Evolutionary conservation across 2,888 invertebrate species (phyloP).

Genomic region (Patella pellucida): DNA sequence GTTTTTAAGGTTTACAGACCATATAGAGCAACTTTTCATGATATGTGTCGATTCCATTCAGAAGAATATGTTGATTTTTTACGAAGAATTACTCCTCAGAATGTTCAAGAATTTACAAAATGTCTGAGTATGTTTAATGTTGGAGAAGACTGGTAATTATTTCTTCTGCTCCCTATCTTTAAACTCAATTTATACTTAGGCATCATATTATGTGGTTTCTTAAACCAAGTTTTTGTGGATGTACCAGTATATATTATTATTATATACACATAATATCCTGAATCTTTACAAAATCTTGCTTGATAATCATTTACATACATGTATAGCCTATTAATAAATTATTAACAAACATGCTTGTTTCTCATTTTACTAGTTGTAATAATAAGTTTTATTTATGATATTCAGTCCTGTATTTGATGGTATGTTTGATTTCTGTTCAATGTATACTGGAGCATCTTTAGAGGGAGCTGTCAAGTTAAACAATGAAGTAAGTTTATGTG

Average conservation of each 20-base stretch:
- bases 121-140: conserved; percentile 95
- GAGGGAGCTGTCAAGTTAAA: conserved; percentile 97
- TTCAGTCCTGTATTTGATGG: conserved; percentile 82
- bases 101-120: conserved; percentile 92
- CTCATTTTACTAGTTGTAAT: background rate
- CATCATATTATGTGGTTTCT: too few species aligned
- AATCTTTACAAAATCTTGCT: background rate
- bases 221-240: too few species aligned
- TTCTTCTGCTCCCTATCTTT: too few species aligned
- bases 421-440: conserved; percentile 94
- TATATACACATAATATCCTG: background rate
- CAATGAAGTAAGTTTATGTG: conserved; percentile 76
- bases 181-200: too few species aligned
- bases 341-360: conserved; percentile 5
- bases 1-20: conserved; percentile 87
- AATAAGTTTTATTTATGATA: conserved; percentile 25
- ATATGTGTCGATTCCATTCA: conserved; percentile 98
- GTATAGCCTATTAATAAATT: background rate
- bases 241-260: too few species aligned
- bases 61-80: conserved; percentile 98
- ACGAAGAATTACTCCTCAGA: conserved; percentile 94
- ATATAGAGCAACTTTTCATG: conserved; percentile 92
- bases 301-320: background rate
- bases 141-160: conserved; percentile 87
- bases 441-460: conserved; percentile 98